Percentiles rank a stretch among this genome's conserved stretches.
Conservation (phyloP, 2,113 vertebrate species). For the Daubentonia madagascariensis region DNA sequence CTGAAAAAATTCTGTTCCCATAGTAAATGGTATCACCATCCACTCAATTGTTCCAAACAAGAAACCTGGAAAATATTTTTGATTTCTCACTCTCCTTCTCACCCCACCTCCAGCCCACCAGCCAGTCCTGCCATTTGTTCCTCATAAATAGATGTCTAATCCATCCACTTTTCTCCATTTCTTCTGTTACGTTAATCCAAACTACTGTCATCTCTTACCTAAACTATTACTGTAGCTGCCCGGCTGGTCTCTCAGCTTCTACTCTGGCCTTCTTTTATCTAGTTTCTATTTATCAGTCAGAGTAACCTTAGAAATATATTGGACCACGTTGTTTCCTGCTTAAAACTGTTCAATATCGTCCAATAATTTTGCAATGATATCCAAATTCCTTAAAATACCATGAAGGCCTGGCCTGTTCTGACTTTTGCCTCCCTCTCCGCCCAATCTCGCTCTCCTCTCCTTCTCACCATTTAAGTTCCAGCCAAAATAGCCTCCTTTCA, state of each 20-base stretch:
- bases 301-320: slow-evolving; percentile 3
- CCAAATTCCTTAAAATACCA: slow-evolving; percentile 9
- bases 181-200: not conserved
- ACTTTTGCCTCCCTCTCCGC: not conserved
- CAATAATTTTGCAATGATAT: slow-evolving; percentile 21
- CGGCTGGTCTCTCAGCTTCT: not conserved
- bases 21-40: no score
- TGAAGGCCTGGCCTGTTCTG: not conserved
- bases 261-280: not conserved
- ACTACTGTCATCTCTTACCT: not conserved
- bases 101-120: not conserved
- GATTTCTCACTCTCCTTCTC: not conserved
- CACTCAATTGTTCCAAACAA: no score
- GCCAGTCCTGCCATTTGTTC: not conserved
- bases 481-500: slow-evolving; percentile 1
- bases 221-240: not conserved
- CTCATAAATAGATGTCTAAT: not conserved
- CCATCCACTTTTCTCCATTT: not conserved
- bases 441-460: not conserved
- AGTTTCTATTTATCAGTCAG: not conserved
- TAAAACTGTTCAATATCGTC: not conserved
- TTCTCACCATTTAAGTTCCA: not conserved
- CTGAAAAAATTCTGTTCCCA: no score
- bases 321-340: not conserved
- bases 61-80: not conserved